A percentile compares a stretch with the other conserved stretches of the same genome.
These are phyloP conservation scores for Capricornis sumatraensis DNA, from an alignment of 2,113 vertebrate species.

Conservation along the genomic window DNA sequence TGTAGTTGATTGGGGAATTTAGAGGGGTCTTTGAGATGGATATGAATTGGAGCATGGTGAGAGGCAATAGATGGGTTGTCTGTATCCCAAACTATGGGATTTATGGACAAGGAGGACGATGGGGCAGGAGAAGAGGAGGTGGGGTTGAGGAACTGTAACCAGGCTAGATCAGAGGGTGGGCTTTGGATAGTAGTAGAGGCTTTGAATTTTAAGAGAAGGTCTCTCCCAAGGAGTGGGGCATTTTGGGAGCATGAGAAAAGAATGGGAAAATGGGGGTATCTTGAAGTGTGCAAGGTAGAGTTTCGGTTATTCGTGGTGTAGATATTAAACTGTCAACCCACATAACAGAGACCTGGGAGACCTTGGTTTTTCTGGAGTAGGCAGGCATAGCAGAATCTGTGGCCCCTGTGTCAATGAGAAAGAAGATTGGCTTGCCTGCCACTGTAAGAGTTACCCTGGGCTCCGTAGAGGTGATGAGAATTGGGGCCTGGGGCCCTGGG, in stretches of 20 bases:
- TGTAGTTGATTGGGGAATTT: neutral
- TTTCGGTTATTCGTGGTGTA: neutral
- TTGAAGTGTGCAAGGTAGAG: neutral
- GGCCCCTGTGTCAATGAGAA: neutral
- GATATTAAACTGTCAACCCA: neutral
- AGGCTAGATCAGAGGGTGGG: neutral
- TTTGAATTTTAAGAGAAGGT: neutral
- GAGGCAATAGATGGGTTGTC: neutral
- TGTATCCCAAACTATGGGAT: neutral
- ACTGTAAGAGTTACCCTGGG: neutral
- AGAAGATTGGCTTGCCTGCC: neutral
- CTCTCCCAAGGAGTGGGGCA: neutral
- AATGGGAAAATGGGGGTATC: neutral
- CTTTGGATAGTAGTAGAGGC: neutral
- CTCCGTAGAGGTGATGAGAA: neutral
- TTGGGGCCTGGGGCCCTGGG: neutral
- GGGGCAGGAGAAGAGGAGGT: neutral
- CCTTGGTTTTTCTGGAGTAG: neutral
- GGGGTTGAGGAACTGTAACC: neutral
- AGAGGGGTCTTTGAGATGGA: neutral
- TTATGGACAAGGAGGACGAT: rapidly evolving
- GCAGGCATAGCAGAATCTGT: neutral
- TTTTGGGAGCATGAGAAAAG: neutral
- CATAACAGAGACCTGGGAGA: neutral
- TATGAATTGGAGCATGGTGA: neutral